Conservation (phyloP, 23 tunicate species). For the Trididemnum miniatum region DNA sequence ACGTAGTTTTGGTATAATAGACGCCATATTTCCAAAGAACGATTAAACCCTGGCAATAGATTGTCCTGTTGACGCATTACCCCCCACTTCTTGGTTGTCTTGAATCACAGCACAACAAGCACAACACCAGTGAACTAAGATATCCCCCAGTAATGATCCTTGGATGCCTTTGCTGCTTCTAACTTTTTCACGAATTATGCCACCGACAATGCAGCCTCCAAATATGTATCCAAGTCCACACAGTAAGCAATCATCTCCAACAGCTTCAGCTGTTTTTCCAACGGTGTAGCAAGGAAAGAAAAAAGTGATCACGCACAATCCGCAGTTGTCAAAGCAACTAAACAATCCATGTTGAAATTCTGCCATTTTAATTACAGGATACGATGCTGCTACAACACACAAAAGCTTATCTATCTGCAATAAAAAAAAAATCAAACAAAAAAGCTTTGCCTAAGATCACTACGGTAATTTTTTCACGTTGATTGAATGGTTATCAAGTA, state of each 20-base stretch:
- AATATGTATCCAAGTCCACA: constrained; percentile 57
- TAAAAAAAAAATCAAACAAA: no score
- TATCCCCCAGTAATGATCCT: constrained; percentile 36
- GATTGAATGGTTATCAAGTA: no score
- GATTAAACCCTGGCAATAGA: background rate
- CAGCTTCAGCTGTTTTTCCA: constrained; percentile 60
- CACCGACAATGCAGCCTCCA: constrained; percentile 63
- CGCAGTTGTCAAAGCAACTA: constrained; percentile 53
- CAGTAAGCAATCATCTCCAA: constrained; percentile 51
- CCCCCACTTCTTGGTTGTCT: constrained; percentile 49
- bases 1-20: no score
- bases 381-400: no score
- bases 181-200: constrained; percentile 42
- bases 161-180: constrained; percentile 50
- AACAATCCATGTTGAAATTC: constrained; percentile 51
- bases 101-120: constrained; percentile 65
- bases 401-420: no score
- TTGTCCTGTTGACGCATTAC: background rate
- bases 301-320: constrained; percentile 46
- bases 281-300: constrained; percentile 58
- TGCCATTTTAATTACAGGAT: no score
- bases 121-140: constrained; percentile 45
- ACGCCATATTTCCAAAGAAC: no score
- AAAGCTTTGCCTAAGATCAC: no score
- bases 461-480: no score